Percentiles rank a stretch among this genome's conserved stretches.
Evolutionary conservation across 2,888 invertebrate genomes (phyloP).

Genomic region (Chloroclystis v-ata): DNA sequence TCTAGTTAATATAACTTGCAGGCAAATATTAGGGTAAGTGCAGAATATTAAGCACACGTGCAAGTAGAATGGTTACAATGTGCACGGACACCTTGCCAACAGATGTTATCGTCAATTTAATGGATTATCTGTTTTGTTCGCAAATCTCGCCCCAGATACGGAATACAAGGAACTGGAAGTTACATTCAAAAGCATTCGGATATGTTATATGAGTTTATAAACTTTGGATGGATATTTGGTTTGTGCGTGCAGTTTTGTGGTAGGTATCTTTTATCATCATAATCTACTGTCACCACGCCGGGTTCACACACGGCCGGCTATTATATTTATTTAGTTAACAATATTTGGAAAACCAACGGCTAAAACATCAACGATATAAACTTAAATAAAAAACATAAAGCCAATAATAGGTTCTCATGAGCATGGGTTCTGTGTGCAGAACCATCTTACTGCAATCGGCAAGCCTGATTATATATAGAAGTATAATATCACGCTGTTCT

Average conservation of each 20-base stretch:
- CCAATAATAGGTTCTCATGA: too few species aligned
- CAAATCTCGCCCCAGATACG: slow-evolving; percentile 29
- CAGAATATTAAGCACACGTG: slow-evolving; percentile 42
- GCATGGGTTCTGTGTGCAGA: too few species aligned
- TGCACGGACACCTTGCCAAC: slow-evolving; percentile 65
- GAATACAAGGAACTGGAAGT: slow-evolving; percentile 17
- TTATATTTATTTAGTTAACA: too few species aligned
- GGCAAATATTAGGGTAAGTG: slow-evolving; percentile 12
- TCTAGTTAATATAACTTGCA: slow-evolving; percentile 2
- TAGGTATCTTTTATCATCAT: too few species aligned
- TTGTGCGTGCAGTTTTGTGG: not conserved
- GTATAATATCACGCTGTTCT: too few species aligned
- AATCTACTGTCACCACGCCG: too few species aligned
- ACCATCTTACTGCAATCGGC: too few species aligned
- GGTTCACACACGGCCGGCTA: too few species aligned
- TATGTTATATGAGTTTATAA: not conserved
- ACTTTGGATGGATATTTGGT: not conserved
- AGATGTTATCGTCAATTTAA: slow-evolving; percentile 64
- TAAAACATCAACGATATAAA: too few species aligned
- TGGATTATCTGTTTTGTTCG: slow-evolving; percentile 43
- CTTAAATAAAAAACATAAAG: too few species aligned
- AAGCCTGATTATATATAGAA: too few species aligned
- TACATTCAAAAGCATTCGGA: not conserved
- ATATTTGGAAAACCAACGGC: too few species aligned
- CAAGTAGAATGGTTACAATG: slow-evolving; percentile 44